Evolutionary conservation across 1,140 invertebrate genomes (phyloP).

Genomic region (Caerostris extrusa): DNA sequence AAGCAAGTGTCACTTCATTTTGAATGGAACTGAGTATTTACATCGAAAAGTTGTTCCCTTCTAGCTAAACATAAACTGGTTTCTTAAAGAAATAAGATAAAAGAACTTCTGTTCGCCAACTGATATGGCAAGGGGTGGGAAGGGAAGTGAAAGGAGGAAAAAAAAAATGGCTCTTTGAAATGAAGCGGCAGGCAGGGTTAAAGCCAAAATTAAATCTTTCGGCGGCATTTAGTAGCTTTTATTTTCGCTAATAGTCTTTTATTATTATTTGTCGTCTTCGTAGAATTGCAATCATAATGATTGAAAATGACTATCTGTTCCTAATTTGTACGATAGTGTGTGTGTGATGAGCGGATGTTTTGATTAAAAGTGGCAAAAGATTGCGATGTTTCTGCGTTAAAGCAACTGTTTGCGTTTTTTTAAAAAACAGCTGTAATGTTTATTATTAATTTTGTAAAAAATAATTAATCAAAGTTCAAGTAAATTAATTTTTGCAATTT

Average conservation of each 20-base stretch:
- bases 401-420: no score
- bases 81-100: slow-evolving; percentile 7
- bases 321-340: no score
- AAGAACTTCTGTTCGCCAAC: slow-evolving; percentile 28
- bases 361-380: no score
- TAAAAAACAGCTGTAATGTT: no score
- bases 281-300: no score
- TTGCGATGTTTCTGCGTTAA: no score
- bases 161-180: background rate
- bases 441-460: no score
- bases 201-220: slow-evolving; percentile 15
- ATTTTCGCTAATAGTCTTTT: background rate
- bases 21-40: background rate
- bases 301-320: no score
- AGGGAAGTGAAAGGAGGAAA: background rate
- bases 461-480: no score
- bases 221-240: background rate
- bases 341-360: no score
- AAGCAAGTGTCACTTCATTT: slow-evolving; percentile 10
- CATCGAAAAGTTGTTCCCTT: background rate
- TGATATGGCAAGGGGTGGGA: background rate
- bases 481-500: no score
- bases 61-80: slow-evolving; percentile 8
- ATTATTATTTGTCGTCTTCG: background rate
- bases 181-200: background rate